Conservation (phyloP, 1,140 invertebrate genomes). For the Antheraea pernyi region DNA sequence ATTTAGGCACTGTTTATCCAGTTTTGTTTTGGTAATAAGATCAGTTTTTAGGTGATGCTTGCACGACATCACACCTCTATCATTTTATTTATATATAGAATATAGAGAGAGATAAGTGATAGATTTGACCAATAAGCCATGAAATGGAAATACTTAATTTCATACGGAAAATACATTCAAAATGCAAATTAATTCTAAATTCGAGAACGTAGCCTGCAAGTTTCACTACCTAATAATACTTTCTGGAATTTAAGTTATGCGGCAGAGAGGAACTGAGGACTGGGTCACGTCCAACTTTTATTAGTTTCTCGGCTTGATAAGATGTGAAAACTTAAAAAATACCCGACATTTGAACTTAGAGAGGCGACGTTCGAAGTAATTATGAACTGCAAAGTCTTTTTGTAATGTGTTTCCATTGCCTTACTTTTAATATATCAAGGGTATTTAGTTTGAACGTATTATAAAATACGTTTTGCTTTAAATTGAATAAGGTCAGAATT, state of each 20-base stretch:
- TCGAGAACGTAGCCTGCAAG: background rate
- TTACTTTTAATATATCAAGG: too few relatives aligned
- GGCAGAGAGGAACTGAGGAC: conserved; percentile 9
- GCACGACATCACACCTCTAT: too few relatives aligned
- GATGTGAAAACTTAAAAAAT: conserved; percentile 21
- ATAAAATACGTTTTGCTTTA: too few relatives aligned
- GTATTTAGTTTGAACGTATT: too few relatives aligned
- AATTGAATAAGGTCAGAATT: too few relatives aligned
- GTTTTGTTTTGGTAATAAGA: too few relatives aligned
- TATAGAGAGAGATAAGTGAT: too few relatives aligned
- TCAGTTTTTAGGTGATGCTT: too few relatives aligned
- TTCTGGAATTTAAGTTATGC: conserved; percentile 33
- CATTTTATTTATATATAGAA: too few relatives aligned
- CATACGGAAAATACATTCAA: background rate
- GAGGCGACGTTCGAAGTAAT: background rate
- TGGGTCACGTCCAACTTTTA: conserved; percentile 42
- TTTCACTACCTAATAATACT: conserved; percentile 17
- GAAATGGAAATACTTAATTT: background rate
- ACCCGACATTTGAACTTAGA: conserved; percentile 2
- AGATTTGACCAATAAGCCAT: background rate
- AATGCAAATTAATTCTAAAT: background rate
- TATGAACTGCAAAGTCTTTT: background rate
- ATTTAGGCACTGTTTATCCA: too few relatives aligned
- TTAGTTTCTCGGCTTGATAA: conserved; percentile 26
- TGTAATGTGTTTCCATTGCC: background rate